Conservation (phyloP, 2,797 vertebrate genomes). For the Pangasius krempfi region DNA sequence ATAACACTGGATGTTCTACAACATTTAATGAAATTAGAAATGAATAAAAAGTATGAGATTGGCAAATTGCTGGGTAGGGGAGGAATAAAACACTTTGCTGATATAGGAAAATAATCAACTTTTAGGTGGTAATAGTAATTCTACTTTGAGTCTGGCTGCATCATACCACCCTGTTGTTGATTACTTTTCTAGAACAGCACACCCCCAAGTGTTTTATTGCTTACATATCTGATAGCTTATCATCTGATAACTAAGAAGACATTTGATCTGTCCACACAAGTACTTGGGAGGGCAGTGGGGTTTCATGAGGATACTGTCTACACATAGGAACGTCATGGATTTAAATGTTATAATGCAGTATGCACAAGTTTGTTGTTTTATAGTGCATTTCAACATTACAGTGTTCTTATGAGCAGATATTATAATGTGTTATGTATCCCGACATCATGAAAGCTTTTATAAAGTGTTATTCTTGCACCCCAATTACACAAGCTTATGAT, state of each 20-base stretch:
- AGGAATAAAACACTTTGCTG: too few species aligned
- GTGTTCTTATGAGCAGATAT: neutral
- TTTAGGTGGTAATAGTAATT: too few species aligned
- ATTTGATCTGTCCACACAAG: neutral
- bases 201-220: neutral
- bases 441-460: neutral
- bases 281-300: neutral
- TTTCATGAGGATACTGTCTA: neutral
- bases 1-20: neutral
- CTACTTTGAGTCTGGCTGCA: too few species aligned
- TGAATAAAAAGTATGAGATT: neutral
- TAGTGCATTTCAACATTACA: neutral
- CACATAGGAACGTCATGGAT: neutral
- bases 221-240: neutral
- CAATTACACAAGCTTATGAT: neutral
- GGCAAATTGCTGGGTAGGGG: neutral
- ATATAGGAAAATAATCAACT: too few species aligned
- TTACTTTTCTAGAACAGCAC: neutral
- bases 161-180: neutral
- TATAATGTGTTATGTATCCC: constrained; percentile 1
- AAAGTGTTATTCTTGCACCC: neutral
- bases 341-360: neutral
- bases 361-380: neutral
- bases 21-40: neutral
- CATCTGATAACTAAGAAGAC: neutral